phyloP scores from a whole-genome alignment of 2,888 invertebrate genomes.

The Phanerotoma sp. region DNA sequence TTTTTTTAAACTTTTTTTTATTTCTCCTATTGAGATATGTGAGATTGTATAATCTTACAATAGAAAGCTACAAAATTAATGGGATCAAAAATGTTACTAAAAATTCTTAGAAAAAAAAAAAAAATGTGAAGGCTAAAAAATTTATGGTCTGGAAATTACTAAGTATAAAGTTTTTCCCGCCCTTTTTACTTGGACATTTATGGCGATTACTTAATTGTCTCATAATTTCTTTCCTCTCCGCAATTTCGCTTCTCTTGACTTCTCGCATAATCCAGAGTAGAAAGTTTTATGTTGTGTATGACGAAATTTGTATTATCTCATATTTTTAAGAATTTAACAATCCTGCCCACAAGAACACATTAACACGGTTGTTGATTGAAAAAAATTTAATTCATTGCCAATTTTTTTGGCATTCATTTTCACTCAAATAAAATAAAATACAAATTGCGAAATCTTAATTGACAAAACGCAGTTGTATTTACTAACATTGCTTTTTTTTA shows the following conservation, averaged over 20 bases:
- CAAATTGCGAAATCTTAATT: no score
- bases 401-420: no score
- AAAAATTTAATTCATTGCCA: no score
- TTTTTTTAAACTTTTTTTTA: neutral
- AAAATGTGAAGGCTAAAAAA: neutral
- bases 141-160: neutral
- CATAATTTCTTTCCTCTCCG: neutral
- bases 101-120: neutral
- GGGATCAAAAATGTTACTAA: neutral
- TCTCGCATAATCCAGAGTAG: neutral
- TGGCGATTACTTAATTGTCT: neutral
- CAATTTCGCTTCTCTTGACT: no score
- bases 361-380: no score
- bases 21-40: neutral
- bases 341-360: no score
- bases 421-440: no score
- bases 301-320: constrained; percentile 1
- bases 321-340: neutral
- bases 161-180: neutral
- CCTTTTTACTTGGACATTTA: neutral
- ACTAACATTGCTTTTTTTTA: no score
- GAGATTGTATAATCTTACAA: neutral
- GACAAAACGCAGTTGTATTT: no score
- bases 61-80: constrained; percentile 1
- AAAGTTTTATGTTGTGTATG: neutral